These are phyloP conservation scores for Misgurnus mizolepis DNA, from an alignment of 2,113 vertebrate species.

Conservation along the genomic window DNA sequence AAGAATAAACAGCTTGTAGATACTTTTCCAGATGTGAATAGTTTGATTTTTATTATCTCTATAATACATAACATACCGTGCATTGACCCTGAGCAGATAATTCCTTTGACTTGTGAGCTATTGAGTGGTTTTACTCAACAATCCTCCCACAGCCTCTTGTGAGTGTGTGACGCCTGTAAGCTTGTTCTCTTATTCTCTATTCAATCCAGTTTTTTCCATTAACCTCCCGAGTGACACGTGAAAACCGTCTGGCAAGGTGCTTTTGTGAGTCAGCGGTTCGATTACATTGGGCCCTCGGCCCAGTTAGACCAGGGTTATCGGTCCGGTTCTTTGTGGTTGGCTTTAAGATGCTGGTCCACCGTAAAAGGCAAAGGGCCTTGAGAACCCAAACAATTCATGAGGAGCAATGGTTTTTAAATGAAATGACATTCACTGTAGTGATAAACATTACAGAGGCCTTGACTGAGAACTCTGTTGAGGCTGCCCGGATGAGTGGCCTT, in stretches of 20 bases:
- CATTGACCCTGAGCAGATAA: conserved; percentile 18
- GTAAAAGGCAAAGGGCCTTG: conserved; percentile 27
- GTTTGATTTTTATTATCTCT: conserved; percentile 4
- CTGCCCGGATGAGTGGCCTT: background rate
- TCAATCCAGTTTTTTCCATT: conserved; percentile 53
- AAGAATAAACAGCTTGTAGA: background rate
- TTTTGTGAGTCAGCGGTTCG: conserved; percentile 50
- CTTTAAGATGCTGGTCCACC: conserved; percentile 17
- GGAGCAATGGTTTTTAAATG: background rate
- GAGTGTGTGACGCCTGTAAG: conserved; percentile 21
- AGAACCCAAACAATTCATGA: conserved; percentile 8
- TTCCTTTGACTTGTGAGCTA: conserved; percentile 28
- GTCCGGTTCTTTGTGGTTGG: conserved; percentile 28
- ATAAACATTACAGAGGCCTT: conserved; percentile 9
- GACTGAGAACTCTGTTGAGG: conserved; percentile 8
- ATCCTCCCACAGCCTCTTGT: conserved; percentile 10
- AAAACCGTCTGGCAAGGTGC: conserved; percentile 41
- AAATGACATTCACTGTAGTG: conserved; percentile 6
- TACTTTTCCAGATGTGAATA: background rate
- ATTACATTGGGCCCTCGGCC: conserved; percentile 21
- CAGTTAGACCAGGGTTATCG: conserved; percentile 39
- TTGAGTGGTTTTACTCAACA: conserved; percentile 43
- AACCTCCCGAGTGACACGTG: conserved; percentile 44
- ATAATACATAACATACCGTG: conserved; percentile 3
- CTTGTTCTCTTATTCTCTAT: conserved; percentile 34